Percentiles rank a stretch among this genome's conserved stretches.
These are phyloP conservation scores for Falco concolor DNA, from an alignment of 2,797 vertebrate genomes.

Conservation along the genomic window DNA sequence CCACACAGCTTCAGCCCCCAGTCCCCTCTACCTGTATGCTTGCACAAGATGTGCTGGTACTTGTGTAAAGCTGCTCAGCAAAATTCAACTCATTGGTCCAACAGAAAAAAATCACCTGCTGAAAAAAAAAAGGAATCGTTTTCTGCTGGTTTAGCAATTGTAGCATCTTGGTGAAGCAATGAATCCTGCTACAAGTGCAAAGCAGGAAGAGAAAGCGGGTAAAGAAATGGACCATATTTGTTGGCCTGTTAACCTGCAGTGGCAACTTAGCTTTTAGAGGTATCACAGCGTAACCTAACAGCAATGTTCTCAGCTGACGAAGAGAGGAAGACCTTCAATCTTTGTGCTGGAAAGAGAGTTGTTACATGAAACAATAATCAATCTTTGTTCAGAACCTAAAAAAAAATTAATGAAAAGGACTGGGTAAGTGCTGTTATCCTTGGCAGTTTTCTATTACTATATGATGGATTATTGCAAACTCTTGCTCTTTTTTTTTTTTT, in stretches of 20 bases:
- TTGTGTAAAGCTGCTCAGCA: background rate
- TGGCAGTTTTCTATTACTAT: background rate
- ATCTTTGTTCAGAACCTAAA: background rate
- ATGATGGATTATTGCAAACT: background rate
- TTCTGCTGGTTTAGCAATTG: background rate
- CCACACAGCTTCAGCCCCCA: accelerated
- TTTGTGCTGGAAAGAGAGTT: background rate
- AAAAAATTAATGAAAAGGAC: background rate
- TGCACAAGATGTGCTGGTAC: background rate
- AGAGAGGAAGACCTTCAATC: background rate
- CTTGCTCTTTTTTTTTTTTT: background rate
- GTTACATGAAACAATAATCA: background rate
- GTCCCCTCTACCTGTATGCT: background rate
- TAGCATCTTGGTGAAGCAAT: background rate
- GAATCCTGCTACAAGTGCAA: background rate
- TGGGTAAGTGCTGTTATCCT: background rate
- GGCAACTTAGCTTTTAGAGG: background rate
- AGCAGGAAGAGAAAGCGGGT: background rate
- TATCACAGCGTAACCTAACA: background rate
- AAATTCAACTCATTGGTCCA: background rate
- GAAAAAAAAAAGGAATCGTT: background rate
- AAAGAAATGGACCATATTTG: background rate
- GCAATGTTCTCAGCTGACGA: background rate
- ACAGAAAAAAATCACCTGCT: background rate
- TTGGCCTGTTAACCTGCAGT: background rate